Percentiles rank a stretch among this genome's conserved stretches.
These are phyloP conservation scores for Cyrtorhinus lividipennis DNA, from an alignment of 1,140 invertebrate species.

Conservation along the genomic window DNA sequence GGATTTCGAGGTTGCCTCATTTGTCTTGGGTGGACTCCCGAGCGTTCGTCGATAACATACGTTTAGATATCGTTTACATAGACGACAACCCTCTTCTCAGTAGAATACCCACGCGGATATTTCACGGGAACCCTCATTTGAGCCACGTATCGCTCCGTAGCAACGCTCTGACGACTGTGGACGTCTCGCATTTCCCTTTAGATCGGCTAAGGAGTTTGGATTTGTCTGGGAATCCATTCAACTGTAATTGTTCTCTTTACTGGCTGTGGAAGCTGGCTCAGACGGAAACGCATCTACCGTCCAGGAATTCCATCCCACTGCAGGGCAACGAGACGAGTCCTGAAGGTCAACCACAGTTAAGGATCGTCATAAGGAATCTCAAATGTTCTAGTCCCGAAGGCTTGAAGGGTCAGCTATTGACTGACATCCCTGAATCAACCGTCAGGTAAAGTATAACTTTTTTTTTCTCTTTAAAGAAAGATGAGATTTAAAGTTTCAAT, in stretches of 20 bases:
- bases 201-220: conserved; percentile 51
- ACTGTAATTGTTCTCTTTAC: conserved; percentile 72
- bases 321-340: conserved; percentile 11
- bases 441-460: conserved; percentile 32
- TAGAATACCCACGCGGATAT: conserved; percentile 50
- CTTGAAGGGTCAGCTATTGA: conserved; percentile 33
- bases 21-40: conserved; percentile 31
- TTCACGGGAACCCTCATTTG: conserved; percentile 59
- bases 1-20: conserved; percentile 39
- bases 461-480: too few species aligned
- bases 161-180: conserved; percentile 52
- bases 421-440: conserved; percentile 40
- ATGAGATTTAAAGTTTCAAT: not conserved
- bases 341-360: conserved; percentile 10
- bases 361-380: conserved; percentile 27
- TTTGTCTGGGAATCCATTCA: conserved; percentile 64
- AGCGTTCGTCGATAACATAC: conserved; percentile 70
- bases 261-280: conserved; percentile 67
- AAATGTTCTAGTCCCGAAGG: conserved; percentile 39
- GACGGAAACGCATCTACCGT: conserved; percentile 16
- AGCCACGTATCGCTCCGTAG: conserved; percentile 53
- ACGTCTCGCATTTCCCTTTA: conserved; percentile 62
- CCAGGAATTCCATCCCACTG: not conserved
- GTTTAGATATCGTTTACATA: conserved; percentile 58
- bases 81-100: conserved; percentile 56